Conservation (phyloP, 2,113 vertebrate species). For the Polypterus senegalus region DNA sequence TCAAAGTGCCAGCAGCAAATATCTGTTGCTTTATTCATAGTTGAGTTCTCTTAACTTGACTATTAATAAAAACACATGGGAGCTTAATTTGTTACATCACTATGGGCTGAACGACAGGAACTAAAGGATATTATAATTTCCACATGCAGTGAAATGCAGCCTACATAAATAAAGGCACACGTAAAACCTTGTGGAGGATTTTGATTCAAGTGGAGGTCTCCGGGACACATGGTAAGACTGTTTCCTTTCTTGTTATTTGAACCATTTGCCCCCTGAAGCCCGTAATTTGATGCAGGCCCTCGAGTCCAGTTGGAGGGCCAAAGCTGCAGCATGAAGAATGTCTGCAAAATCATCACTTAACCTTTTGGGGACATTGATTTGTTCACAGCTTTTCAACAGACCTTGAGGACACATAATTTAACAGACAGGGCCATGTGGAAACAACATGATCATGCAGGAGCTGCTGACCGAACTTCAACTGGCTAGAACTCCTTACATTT, state of each 20-base stretch:
- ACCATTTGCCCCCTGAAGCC: constrained; percentile 28
- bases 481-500: too few species aligned
- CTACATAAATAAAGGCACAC: constrained; percentile 27
- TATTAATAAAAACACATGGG: neutral
- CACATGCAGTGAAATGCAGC: constrained; percentile 14
- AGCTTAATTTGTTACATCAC: neutral
- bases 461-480: too few species aligned
- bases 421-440: constrained; percentile 8
- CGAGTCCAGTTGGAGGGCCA: constrained; percentile 15
- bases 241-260: constrained; percentile 41
- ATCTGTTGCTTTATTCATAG: too few species aligned
- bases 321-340: constrained; percentile 31
- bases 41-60: too few species aligned
- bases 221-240: constrained; percentile 35
- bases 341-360: constrained; percentile 41
- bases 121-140: neutral
- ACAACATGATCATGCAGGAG: neutral
- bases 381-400: constrained; percentile 32
- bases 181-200: constrained; percentile 4
- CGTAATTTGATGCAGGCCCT: constrained; percentile 26
- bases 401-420: constrained; percentile 17
- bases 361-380: constrained; percentile 35
- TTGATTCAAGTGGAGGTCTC: constrained; percentile 4
- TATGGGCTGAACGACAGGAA: neutral
- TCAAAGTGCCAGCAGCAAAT: too few species aligned